Base-by-base conservation (phyloP, 37 sponge, comb jelly and placozoan species). In the Haliclona indistincta region DNA sequence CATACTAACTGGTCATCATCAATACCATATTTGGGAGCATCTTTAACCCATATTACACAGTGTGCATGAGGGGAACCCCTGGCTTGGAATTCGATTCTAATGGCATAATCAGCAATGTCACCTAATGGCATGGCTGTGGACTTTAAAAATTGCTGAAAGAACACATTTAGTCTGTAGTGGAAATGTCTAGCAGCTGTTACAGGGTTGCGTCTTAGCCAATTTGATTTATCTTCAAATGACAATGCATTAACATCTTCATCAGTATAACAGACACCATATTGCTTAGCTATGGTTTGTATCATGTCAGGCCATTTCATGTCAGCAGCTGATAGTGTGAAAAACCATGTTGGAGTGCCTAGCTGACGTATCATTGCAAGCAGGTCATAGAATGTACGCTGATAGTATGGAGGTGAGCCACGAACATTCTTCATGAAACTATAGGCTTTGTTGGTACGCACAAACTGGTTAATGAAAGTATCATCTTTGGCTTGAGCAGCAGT, bases 21-120 rank as follows among this genome's bases (percentile, higher is more conserved):
- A n/a, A 58, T 32, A 23, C 41, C 62, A 25, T 34, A 28, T 19
- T 32, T 74, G 41, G 75, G 75, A 32, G 75, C 62, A 58, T 58
- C 35, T 26, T 58, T 34, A 7, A 58, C 25, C 60, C 75, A 74
- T 5, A 60, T 10, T 13, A 74, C 10, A 23, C 38, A 33, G 42
- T 74, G 75, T 19, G 63, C 63, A 74, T 60, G 75, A 32, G 62
- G 62, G n/a, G 62, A 74, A 6, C 75, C 75, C 25, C 75, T 32
- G 11, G 40, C 43, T 32, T 74, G 62, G 33, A 74, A 74, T 61
- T 74, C 75, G 11, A 74, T 58, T 35, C 75, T 17, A 6, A 63
- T 63, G 38, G 45, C 49, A 76, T 55, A 76, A 30, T 64, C 54
- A 29, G 10, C 37, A 4, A 76, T 26, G 7, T 64, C 65, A 22